Percentiles rank a stretch among this genome's conserved stretches.
phyloP scores from a whole-genome alignment of 2,113 vertebrate genomes.

The Lophius piscatorius region DNA sequence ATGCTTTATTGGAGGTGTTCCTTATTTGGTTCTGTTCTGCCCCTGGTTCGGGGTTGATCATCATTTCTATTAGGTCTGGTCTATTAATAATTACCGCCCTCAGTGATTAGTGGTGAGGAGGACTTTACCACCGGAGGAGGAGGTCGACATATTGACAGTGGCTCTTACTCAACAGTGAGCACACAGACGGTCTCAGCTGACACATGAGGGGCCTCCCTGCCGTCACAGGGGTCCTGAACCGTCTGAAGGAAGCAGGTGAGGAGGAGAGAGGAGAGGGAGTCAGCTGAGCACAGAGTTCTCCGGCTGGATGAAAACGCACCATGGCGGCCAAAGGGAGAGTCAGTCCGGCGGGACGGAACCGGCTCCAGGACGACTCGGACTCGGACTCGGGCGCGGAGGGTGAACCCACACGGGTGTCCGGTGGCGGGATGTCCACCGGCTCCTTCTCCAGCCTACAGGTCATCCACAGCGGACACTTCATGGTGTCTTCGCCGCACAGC shows the following conservation, averaged over 20 bases:
- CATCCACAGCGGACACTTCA: slow-evolving; percentile 98
- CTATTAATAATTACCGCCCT: slow-evolving; percentile 61
- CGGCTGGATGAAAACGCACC: slow-evolving; percentile 9
- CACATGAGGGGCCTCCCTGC: slow-evolving; percentile 16
- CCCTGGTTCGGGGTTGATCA: too few species aligned
- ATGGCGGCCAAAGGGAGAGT: slow-evolving; percentile 56
- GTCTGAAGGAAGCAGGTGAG: neutral
- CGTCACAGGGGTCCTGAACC: neutral
- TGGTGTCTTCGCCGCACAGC: slow-evolving; percentile 96
- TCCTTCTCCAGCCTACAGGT: slow-evolving; percentile 81
- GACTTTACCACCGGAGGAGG: slow-evolving; percentile 46
- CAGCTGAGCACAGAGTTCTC: slow-evolving; percentile 53
- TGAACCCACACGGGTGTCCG: slow-evolving; percentile 20
- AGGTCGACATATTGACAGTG: slow-evolving; percentile 38
- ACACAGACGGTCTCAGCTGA: slow-evolving; percentile 3
- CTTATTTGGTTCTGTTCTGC: too few species aligned
- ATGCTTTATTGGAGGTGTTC: too few species aligned
- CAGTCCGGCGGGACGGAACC: slow-evolving; percentile 27
- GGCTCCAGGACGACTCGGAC: slow-evolving; percentile 69
- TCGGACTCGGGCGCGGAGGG: slow-evolving; percentile 86
- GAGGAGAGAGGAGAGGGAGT: slow-evolving; percentile 7
- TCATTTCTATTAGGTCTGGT: slow-evolving; percentile 1
- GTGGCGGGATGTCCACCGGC: slow-evolving; percentile 20
- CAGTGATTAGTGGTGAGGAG: slow-evolving; percentile 1
- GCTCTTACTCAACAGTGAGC: slow-evolving; percentile 37